phyloP scores from a whole-genome alignment of 2,797 vertebrate genomes.

The Sebastes dallii region DNA sequence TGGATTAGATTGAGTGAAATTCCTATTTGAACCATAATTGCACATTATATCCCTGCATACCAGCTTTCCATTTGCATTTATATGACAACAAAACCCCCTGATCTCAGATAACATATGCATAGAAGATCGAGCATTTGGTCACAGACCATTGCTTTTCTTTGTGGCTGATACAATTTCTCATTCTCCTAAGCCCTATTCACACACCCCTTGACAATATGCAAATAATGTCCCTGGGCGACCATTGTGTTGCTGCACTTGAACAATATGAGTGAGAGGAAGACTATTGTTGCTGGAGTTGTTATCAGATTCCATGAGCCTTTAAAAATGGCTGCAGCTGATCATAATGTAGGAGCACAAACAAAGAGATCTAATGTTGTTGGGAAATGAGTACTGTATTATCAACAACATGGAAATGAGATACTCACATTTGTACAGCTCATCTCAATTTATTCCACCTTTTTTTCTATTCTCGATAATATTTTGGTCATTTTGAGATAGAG shows the following conservation, averaged over 20 bases:
- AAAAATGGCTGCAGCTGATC: conserved; percentile 49
- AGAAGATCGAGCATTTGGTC: conserved; percentile 68
- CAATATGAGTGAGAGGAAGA: conserved; percentile 53
- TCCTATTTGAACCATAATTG: conserved; percentile 62
- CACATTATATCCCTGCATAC: conserved; percentile 57
- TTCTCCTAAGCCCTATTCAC: conserved; percentile 66
- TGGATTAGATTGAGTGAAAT: conserved; percentile 48
- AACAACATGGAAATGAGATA: conserved; percentile 49
- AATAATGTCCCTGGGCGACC: conserved; percentile 74
- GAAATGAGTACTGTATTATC: conserved; percentile 23
- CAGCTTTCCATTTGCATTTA: conserved; percentile 70
- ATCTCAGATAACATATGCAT: conserved; percentile 67
- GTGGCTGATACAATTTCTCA: conserved; percentile 72
- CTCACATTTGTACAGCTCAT: conserved; percentile 5
- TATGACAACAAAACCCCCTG: conserved; percentile 69
- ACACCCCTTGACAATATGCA: conserved; percentile 69
- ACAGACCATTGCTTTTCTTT: conserved; percentile 76
- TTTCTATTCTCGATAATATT: conserved; percentile 6
- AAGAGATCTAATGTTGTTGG: conserved; percentile 48
- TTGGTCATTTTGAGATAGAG: conserved; percentile 4
- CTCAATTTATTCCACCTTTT: conserved; percentile 12
- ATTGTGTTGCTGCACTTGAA: conserved; percentile 62
- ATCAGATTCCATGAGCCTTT: conserved; percentile 60
- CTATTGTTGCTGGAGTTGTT: conserved; percentile 49
- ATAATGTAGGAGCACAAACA: conserved; percentile 43